Base-by-base conservation (phyloP, 1,140 invertebrate genomes). In the Diorhabda sublineata region DNA sequence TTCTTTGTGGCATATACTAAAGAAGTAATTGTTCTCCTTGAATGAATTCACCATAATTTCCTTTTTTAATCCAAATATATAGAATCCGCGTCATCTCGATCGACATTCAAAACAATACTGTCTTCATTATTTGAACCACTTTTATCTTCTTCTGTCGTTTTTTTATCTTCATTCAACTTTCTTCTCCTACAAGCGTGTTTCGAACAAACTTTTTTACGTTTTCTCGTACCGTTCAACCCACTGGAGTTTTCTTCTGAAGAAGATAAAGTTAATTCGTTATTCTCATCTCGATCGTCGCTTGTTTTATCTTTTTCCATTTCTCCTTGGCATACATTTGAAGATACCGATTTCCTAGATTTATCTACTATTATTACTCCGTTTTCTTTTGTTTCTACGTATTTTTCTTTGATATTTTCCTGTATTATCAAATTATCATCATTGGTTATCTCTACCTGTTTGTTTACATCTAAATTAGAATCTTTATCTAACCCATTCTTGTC, bases 81-180 rank as follows among this genome's bases (percentile, higher is more conserved):
- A 61, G 70, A 73, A 69, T 74, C 73, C 41, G 74, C 60, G 63
- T 76, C 75, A 63, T 71, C 70, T 58, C 75, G 69, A 58, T 76
- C 74, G 42, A 75, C 68, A 72, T 75, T 75, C n/a, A 76, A 68
- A 42, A 76, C 68, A 52, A 76, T 71, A 58, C 71, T 72, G 58
- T 76, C 75, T 26, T 58, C 59, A 52, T 75, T 70, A 6, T 73
- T 70, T 44, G 56, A 3, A 8, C 9, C 9, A 45, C 61, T 69
- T 7, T 68, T 61, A 58, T 56, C 59, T 7, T 26, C 57, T 5
- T 52, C 42, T 2, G 26, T 26, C 26, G 26, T 26, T 26, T 52
- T 60, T n/a, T 52, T 52, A 9, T 11, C 60, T 0, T 42, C 26
- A 44, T 62, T 64, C 44, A 9, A 56, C 45, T 64, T 60, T 9